A percentile compares a stretch with the other conserved stretches of the same genome.
Conservation (phyloP, 2,888 invertebrate genomes). For the Anoplius nigerrimus region DNA sequence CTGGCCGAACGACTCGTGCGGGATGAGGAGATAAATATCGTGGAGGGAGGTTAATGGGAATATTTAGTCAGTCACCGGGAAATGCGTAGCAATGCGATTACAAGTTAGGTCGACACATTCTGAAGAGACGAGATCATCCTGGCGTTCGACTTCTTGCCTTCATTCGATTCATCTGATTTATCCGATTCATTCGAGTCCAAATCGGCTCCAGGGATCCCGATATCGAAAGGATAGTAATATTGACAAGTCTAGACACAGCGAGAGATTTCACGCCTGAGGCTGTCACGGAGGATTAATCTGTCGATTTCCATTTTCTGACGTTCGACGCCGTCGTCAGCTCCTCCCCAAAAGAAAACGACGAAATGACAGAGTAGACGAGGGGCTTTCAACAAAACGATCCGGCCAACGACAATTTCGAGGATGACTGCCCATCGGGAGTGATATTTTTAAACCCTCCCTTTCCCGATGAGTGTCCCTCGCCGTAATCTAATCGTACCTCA, state of each 20-base stretch:
- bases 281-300: background rate
- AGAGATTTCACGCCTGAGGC: background rate
- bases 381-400: background rate
- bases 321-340: no score
- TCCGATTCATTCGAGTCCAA: slow-evolving; percentile 26
- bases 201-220: slow-evolving; percentile 23
- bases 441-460: slow-evolving; percentile 1
- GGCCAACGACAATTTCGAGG: background rate
- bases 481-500: background rate
- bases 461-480: background rate
- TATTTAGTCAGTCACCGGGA: slow-evolving; percentile 40
- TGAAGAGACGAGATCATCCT: slow-evolving; percentile 42
- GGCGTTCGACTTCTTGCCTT: slow-evolving; percentile 43
- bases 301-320: background rate
- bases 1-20: background rate
- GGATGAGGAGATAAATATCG: background rate
- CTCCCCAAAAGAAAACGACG: no score
- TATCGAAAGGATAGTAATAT: slow-evolving; percentile 17
- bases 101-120: slow-evolving; percentile 40
- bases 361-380: no score
- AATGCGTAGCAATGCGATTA: slow-evolving; percentile 42
- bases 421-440: background rate
- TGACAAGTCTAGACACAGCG: no score
- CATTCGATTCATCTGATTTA: slow-evolving; percentile 36
- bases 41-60: slow-evolving; percentile 25